phyloP scores from a whole-genome alignment of 1,140 invertebrate species.

The Bemisia tabaci region DNA sequence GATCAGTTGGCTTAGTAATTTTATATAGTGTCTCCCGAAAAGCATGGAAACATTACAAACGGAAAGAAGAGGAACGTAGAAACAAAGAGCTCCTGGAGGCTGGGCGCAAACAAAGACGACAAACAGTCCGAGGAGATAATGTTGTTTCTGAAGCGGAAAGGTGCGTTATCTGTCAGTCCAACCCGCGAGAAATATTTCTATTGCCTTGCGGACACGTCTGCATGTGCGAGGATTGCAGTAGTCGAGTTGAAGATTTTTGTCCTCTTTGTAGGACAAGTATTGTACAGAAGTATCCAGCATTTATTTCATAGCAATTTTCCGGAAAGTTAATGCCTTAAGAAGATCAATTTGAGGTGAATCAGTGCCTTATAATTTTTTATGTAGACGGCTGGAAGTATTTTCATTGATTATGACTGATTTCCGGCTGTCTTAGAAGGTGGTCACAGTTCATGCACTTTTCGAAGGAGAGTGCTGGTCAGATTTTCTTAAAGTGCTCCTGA shows the following conservation, averaged over 20 bases:
- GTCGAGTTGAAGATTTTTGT: constrained; percentile 47
- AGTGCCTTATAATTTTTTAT: too few species aligned
- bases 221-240: constrained; percentile 65
- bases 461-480: too few species aligned
- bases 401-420: too few species aligned
- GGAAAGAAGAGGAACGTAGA: constrained; percentile 35
- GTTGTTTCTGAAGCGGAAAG: constrained; percentile 21
- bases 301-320: constrained; percentile 37
- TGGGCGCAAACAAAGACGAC: not conserved
- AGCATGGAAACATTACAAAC: constrained; percentile 40
- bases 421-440: too few species aligned
- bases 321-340: too few species aligned
- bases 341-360: too few species aligned
- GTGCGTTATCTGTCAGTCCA: constrained; percentile 52
- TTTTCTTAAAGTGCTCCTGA: too few species aligned
- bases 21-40: constrained; percentile 46
- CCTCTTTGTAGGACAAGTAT: constrained; percentile 56
- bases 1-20: constrained; percentile 47
- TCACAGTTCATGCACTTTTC: too few species aligned
- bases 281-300: constrained; percentile 48
- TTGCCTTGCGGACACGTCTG: constrained; percentile 72
- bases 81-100: constrained; percentile 42
- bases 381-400: too few species aligned
- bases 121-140: not conserved
- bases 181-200: constrained; percentile 47